Conservation (phyloP, 2,113 vertebrate genomes). For the Notechis scutatus region DNA sequence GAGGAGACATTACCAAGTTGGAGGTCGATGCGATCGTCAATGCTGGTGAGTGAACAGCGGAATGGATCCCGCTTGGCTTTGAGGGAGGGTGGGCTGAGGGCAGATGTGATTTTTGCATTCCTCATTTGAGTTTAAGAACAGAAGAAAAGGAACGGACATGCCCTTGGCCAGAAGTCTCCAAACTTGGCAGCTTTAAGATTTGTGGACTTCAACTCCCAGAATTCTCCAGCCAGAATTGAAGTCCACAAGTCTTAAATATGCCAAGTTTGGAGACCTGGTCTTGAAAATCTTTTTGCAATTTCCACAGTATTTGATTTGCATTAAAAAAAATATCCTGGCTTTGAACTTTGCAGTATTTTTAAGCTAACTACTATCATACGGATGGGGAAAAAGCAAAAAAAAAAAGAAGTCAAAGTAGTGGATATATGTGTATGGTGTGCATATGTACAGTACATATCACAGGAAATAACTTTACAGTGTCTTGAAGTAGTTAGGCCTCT, state of each 20-base stretch:
- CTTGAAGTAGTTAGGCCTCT: background rate
- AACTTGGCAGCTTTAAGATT: background rate
- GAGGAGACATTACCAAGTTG: constrained; percentile 83
- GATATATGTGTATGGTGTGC: background rate
- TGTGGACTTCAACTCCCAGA: background rate
- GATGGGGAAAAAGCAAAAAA: background rate
- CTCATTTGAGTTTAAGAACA: too few relatives aligned
- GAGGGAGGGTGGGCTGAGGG: too few relatives aligned
- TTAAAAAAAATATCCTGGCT: background rate
- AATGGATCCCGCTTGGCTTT: background rate
- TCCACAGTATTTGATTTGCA: too few relatives aligned
- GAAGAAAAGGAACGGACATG: background rate
- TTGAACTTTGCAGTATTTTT: background rate
- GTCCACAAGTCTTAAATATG: background rate
- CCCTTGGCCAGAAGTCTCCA: background rate
- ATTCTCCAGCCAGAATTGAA: background rate
- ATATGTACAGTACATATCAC: background rate
- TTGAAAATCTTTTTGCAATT: background rate
- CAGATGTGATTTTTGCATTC: background rate
- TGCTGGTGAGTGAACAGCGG: constrained; percentile 72
- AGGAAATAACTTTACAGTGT: background rate
- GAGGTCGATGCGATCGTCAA: constrained; percentile 86
- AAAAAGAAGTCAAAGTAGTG: background rate
- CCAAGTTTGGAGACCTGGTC: background rate
- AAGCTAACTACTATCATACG: background rate